Conservation (phyloP, 2,797 vertebrate species). For the Eutrigla gurnardus region DNA sequence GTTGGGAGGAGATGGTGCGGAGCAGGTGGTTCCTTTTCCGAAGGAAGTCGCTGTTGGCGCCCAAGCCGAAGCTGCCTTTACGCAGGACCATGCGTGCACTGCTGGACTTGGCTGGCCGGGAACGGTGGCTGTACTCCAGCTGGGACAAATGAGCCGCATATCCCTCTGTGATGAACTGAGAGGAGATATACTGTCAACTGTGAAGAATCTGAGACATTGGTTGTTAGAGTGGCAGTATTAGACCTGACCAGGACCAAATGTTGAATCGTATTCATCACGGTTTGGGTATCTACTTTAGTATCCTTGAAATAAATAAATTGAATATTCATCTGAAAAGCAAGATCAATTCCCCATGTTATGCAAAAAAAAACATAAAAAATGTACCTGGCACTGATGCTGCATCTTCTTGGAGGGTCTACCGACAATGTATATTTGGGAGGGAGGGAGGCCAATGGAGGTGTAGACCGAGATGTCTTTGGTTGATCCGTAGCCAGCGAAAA, state of each 20-base stretch:
- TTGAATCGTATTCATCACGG: not conserved
- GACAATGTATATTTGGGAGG: slow-evolving; percentile 96
- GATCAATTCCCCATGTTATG: not conserved
- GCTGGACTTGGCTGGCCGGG: slow-evolving; percentile 93
- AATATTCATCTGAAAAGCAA: not conserved
- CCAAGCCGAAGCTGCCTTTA: slow-evolving; percentile 96
- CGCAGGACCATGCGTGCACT: slow-evolving; percentile 94
- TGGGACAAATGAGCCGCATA: slow-evolving; percentile 93
- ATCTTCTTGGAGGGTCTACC: slow-evolving; percentile 97
- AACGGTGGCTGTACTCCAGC: slow-evolving; percentile 96
- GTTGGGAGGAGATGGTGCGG: slow-evolving; percentile 97
- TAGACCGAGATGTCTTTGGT: slow-evolving; percentile 99
- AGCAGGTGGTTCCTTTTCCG: slow-evolving; percentile 96
- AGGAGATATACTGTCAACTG: slow-evolving; percentile 43
- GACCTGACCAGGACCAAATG: not conserved
- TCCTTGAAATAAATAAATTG: not conserved
- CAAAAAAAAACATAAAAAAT: not conserved
- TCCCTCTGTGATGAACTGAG: slow-evolving; percentile 89
- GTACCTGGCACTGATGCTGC: slow-evolving; percentile 97
- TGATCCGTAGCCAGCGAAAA: slow-evolving; percentile 95
- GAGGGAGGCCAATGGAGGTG: slow-evolving; percentile 90
- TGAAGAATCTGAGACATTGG: not conserved
- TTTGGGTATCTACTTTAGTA: slow-evolving; percentile 1
- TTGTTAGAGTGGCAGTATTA: not conserved
- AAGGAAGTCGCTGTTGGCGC: slow-evolving; percentile 93